Evolutionary conservation across 2,113 vertebrate genomes (phyloP), one percentile per base, ranked within the genome.

Genomic region (Neolamprologus toae): DNA sequence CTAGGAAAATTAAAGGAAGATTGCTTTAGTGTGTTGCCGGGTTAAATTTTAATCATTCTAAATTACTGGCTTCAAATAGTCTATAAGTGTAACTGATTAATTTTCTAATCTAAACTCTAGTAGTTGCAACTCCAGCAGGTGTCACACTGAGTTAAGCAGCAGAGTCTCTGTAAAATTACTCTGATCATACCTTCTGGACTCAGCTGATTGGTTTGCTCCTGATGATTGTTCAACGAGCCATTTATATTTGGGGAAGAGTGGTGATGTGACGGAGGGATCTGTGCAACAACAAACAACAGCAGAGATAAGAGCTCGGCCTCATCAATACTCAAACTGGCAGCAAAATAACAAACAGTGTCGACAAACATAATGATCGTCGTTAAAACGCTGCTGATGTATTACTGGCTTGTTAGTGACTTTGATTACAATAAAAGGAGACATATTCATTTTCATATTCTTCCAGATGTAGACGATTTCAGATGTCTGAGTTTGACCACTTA

Each of bases 111-210:
- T 23, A 23, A 42, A 3, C 35, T 71, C 66, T 71, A 6, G 12
- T 42, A 42, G 35, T 40, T 71, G 5, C 66, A 71, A 23, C 35
- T 71, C 66, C 66, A 71, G 37, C 66, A 31, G 26, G 33, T 49
- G 40, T 78, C 80, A 13, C 80, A 47, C 47, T 85, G 80, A n/a
- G 35, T 73, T 71, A 84, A 16, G 13, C 47, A 51, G n/a, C 16
- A 57, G 59, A 85, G 17, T 37, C 26, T 40, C 49, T 82, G 88
- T 28, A 61, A 76, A 61, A 80, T 19, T 57, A 88, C n/a, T 90
- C 53, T 68, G 42, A 31, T 53, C 78, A 37, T 96, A 99, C 99
- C 98, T 97, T 99, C 98, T 0, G 97, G 97, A 91, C 97, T 98
- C 86, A 97, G 84, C 81, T 93, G 97, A 35, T 84, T 96, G 14